Percentiles rank a stretch among this genome's conserved stretches.
phyloP scores from a whole-genome alignment of 2,113 vertebrate species.

The Mus musculus region GRCm39 chr15:78011001-78011500 shows the following conservation, averaged over 20 bases:
- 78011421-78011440: neutral
- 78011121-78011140: neutral
- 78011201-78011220: accelerated
- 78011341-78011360: neutral
- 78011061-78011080: constrained; percentile 14
- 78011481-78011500: neutral
- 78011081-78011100: constrained; percentile 40
- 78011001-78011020: neutral
- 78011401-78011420: accelerated
- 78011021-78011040: neutral
- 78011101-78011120: neutral
- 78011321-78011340: neutral
- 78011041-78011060: constrained; percentile 61
- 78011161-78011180: neutral
- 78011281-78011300: neutral
- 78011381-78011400: neutral
- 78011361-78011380: neutral
- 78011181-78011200: neutral
- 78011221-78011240: neutral
- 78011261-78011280: neutral
- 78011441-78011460: neutral
- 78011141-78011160: neutral
- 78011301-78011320: neutral
- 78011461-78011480: neutral
- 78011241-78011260: neutral